Evolutionary conservation across 2,888 invertebrate species (phyloP).

Genomic region (Ornithoptera alexandrae): DNA sequence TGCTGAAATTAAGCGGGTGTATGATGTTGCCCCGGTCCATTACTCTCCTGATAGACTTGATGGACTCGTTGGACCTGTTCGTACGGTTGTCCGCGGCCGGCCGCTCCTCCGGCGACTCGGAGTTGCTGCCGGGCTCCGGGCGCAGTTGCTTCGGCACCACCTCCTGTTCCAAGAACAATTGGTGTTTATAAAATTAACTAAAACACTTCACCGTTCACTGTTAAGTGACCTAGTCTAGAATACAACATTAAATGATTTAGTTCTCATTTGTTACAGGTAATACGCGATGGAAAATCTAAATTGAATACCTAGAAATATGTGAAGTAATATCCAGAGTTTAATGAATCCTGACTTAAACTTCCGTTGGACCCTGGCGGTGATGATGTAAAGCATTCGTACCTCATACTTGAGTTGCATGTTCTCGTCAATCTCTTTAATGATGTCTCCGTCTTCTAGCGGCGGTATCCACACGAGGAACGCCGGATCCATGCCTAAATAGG

Average conservation of each 20-base stretch:
- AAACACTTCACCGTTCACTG: no score
- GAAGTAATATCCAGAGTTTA: no score
- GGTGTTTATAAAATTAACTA: no score
- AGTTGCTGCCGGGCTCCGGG: conserved; percentile 83
- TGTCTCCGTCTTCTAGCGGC: conserved; percentile 86
- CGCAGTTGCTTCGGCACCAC: conserved; percentile 71
- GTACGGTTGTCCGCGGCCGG: conserved; percentile 48
- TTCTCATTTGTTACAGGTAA: no score
- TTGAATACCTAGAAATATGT: no score
- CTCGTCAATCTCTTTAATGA: conserved; percentile 81
- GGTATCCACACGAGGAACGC: conserved; percentile 94
- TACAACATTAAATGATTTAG: no score
- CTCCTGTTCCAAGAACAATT: conserved; percentile 50
- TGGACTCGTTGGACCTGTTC: conserved; percentile 62
- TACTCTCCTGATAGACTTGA: conserved; percentile 59
- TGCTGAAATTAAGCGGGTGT: conserved; percentile 74
- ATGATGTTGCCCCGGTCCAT: conserved; percentile 68
- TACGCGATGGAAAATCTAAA: no score
- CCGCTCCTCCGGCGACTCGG: conserved; percentile 82
- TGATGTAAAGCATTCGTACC: conserved; percentile 41
- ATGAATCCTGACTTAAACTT: no score
- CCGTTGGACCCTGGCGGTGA: no score
- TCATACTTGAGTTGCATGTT: conserved; percentile 68
- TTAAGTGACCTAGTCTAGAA: no score
- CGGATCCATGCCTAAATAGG: conserved; percentile 93